Conservation (phyloP, 2,797 vertebrate species). For the Mycteria americana region DNA sequence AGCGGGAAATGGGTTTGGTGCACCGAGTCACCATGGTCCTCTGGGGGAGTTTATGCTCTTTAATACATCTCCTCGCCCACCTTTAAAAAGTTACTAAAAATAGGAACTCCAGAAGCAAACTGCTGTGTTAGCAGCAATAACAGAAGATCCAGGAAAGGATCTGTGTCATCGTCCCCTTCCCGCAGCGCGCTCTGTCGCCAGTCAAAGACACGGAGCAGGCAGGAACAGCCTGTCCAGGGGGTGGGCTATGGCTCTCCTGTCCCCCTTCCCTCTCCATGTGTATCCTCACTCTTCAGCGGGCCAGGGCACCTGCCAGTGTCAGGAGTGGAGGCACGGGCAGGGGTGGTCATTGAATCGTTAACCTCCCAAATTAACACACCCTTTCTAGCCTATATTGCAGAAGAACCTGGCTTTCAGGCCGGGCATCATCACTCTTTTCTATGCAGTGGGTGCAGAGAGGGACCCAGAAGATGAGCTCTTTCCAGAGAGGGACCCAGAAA, state of each 20-base stretch:
- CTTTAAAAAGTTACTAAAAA: neutral
- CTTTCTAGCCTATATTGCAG: neutral
- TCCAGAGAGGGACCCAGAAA: neutral
- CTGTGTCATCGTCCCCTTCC: neutral
- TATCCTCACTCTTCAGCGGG: neutral
- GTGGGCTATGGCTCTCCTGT: neutral
- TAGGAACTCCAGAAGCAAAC: neutral
- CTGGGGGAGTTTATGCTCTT: neutral
- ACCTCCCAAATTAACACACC: neutral
- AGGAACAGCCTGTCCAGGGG: neutral
- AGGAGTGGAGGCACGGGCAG: neutral
- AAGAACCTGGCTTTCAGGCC: neutral
- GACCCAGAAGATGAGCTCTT: neutral
- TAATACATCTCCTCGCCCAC: neutral
- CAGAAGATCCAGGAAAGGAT: neutral
- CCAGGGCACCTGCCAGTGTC: neutral
- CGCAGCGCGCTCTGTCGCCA: accelerated
- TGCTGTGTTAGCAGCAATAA: neutral
- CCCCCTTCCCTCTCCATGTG: neutral
- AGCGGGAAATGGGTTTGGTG: neutral
- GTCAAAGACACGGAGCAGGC: neutral
- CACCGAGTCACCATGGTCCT: neutral
- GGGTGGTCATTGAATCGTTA: neutral
- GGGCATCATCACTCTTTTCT: neutral
- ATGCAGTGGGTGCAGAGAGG: neutral